Percentiles rank a stretch among this genome's conserved stretches.
phyloP scores from a whole-genome alignment of 2,113 vertebrate genomes.

The Triplophysa siluroides region DNA sequence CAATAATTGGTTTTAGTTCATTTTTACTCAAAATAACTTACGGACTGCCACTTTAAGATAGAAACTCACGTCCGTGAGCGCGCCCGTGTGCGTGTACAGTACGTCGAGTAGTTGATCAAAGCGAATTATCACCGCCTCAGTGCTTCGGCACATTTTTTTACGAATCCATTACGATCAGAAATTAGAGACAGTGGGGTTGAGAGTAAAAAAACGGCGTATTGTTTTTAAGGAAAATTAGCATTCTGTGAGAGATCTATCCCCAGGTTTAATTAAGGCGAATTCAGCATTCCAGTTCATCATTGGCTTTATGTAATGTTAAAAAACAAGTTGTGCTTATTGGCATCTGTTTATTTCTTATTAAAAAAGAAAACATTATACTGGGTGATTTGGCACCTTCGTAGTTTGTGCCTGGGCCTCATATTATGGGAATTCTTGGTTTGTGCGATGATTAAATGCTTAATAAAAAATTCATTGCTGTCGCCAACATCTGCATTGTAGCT shows the following conservation, averaged over 20 bases:
- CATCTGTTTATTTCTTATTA: constrained; percentile 79
- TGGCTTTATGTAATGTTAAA: constrained; percentile 73
- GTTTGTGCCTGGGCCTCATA: constrained; percentile 74
- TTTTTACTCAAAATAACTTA: too few relatives aligned
- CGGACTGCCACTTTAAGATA: too few relatives aligned
- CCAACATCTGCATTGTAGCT: constrained; percentile 96
- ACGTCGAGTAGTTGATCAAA: constrained; percentile 26
- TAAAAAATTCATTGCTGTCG: constrained; percentile 81
- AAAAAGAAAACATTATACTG: constrained; percentile 75
- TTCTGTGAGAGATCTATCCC: constrained; percentile 72
- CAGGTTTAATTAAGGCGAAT: constrained; percentile 77
- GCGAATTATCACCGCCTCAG: constrained; percentile 25
- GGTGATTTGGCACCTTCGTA: constrained; percentile 74
- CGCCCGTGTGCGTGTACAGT: background rate
- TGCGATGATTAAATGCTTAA: constrained; percentile 83
- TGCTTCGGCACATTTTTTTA: constrained; percentile 40
- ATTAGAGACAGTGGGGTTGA: constrained; percentile 63
- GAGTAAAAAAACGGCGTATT: constrained; percentile 54
- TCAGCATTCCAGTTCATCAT: constrained; percentile 72
- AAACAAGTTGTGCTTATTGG: constrained; percentile 72
- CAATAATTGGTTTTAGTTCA: too few relatives aligned
- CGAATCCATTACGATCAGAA: constrained; percentile 53
- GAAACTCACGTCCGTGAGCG: background rate
- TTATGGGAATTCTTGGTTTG: constrained; percentile 80
- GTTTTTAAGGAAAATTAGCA: constrained; percentile 72